A percentile compares a stretch with the other conserved stretches of the same genome.
These are phyloP conservation scores for Lumbricus terrestris DNA, from an alignment of 2,888 invertebrate genomes.

Conservation along the genomic window DNA sequence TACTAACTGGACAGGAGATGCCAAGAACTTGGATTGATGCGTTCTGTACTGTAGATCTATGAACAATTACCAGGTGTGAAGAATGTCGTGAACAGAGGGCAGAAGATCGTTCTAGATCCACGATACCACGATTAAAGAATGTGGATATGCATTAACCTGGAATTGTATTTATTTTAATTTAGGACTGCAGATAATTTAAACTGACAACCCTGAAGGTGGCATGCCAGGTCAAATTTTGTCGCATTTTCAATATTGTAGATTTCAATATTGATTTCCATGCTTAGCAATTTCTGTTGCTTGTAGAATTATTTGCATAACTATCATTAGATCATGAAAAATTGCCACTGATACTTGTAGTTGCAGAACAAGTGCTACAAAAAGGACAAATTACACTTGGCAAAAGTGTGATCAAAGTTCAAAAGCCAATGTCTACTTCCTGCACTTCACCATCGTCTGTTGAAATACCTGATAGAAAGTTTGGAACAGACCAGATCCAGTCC, in stretches of 20 bases:
- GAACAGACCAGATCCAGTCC: background rate
- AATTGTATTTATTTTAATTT: background rate
- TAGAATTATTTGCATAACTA: background rate
- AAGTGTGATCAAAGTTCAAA: background rate
- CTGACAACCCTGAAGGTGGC: background rate
- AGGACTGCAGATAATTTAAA: background rate
- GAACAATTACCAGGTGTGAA: too few relatives aligned
- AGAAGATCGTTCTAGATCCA: too few relatives aligned
- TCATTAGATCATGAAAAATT: background rate
- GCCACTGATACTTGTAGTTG: background rate
- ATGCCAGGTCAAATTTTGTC: background rate
- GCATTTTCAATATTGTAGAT: constrained; percentile 3
- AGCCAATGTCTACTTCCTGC: background rate
- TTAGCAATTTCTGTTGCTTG: background rate
- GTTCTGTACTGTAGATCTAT: too few relatives aligned
- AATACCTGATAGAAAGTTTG: background rate
- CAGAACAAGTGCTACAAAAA: background rate
- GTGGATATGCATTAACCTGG: too few relatives aligned
- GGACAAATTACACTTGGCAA: background rate
- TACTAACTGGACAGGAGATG: too few relatives aligned
- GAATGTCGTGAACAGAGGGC: too few relatives aligned
- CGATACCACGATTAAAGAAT: too few relatives aligned
- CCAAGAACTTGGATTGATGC: too few relatives aligned
- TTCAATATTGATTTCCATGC: background rate
- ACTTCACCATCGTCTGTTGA: background rate